phyloP scores from a whole-genome alignment of 2,113 vertebrate species.

The Scomber japonicus region DNA sequence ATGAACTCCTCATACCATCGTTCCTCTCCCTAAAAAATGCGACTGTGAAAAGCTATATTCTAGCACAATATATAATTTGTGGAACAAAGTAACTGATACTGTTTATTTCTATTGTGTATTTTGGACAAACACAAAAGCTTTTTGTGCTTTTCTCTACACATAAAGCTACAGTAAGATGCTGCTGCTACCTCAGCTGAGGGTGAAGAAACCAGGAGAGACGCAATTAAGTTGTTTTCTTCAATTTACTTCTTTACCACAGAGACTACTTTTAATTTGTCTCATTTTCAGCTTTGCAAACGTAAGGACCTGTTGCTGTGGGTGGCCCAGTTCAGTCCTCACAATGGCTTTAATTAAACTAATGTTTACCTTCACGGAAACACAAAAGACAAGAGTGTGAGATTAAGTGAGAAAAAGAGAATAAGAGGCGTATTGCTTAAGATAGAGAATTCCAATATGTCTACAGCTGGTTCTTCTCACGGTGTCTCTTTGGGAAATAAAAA shows the following conservation, averaged over 20 bases:
- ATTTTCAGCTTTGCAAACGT: slow-evolving; percentile 58
- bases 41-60: slow-evolving; percentile 38
- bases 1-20: slow-evolving; percentile 29
- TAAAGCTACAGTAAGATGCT: neutral
- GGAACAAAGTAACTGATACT: slow-evolving; percentile 24
- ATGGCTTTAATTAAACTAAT: slow-evolving; percentile 39
- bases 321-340: slow-evolving; percentile 37
- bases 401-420: slow-evolving; percentile 20
- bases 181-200: neutral
- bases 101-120: neutral
- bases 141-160: neutral
- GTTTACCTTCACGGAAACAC: slow-evolving; percentile 40
- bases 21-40: slow-evolving; percentile 30
- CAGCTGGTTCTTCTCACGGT: slow-evolving; percentile 41
- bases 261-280: slow-evolving; percentile 55
- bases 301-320: slow-evolving; percentile 56
- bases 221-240: slow-evolving; percentile 61
- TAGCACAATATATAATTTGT: slow-evolving; percentile 16
- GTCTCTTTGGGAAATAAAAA: slow-evolving; percentile 15
- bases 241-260: slow-evolving; percentile 36
- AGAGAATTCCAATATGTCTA: neutral
- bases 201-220: slow-evolving; percentile 3
- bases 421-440: slow-evolving; percentile 25
- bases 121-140: slow-evolving; percentile 18
- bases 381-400: slow-evolving; percentile 35